phyloP scores from a whole-genome alignment of 2,888 invertebrate species.

The Pollenia angustigena region DNA sequence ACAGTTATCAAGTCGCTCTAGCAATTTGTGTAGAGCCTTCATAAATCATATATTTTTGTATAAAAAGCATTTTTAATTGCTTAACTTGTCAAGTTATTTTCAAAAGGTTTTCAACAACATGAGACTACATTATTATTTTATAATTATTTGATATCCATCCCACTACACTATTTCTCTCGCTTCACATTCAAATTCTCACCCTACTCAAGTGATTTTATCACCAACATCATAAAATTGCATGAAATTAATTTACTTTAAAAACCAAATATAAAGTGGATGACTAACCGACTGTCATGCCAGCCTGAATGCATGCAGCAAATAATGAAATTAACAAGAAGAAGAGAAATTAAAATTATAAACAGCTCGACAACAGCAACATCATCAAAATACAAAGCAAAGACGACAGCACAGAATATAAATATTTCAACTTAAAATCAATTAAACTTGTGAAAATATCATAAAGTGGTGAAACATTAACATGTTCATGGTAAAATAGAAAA shows the following conservation, averaged over 20 bases:
- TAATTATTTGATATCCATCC: slow-evolving; percentile 1
- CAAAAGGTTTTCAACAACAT: slow-evolving; percentile 51
- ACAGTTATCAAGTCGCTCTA: background rate
- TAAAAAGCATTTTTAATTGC: slow-evolving; percentile 51
- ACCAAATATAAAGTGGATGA: slow-evolving; percentile 31
- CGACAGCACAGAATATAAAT: slow-evolving; percentile 60
- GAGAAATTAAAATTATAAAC: background rate
- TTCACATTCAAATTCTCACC: background rate
- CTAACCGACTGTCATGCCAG: background rate
- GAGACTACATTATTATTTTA: slow-evolving; percentile 13
- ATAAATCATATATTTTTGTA: slow-evolving; percentile 55
- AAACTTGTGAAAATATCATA: slow-evolving; percentile 81
- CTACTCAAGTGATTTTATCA: slow-evolving; percentile 56
- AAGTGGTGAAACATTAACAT: slow-evolving; percentile 76
- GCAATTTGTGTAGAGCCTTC: background rate
- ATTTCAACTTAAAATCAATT: slow-evolving; percentile 79
- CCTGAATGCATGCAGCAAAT: slow-evolving; percentile 39
- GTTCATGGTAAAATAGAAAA: background rate
- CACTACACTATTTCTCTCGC: background rate
- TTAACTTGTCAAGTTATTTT: slow-evolving; percentile 58
- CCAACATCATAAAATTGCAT: slow-evolving; percentile 58
- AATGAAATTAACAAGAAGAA: slow-evolving; percentile 16
- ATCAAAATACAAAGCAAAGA: background rate
- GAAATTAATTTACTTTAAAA: slow-evolving; percentile 62
- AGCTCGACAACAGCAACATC: slow-evolving; percentile 18